These are phyloP conservation scores for Dromiciops gliroides DNA, from an alignment of 2,113 vertebrate species.

Conservation along the genomic window DNA sequence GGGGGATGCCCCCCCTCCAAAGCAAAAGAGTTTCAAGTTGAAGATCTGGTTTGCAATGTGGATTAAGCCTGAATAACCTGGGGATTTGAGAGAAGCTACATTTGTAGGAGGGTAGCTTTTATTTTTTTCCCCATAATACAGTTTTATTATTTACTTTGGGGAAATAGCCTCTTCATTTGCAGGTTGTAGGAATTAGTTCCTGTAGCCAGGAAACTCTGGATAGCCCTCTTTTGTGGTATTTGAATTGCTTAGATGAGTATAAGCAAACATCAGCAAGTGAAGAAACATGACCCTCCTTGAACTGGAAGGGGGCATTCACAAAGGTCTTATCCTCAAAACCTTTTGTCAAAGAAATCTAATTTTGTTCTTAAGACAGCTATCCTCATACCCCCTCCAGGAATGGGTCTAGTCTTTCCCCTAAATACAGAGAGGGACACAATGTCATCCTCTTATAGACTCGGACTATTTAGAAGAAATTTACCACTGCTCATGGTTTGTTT, in stretches of 20 bases:
- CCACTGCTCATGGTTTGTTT: neutral
- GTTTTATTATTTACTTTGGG: neutral
- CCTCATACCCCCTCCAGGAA: slow-evolving; percentile 4
- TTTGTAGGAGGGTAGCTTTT: neutral
- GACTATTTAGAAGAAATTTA: neutral
- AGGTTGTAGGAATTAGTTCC: neutral
- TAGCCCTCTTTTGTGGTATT: neutral
- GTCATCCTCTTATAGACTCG: neutral
- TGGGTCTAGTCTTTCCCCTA: neutral
- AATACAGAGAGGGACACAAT: slow-evolving; percentile 16
- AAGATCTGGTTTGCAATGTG: neutral
- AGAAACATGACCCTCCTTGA: neutral
- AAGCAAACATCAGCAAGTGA: slow-evolving; percentile 26
- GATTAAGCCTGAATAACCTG: neutral
- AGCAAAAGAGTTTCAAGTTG: neutral
- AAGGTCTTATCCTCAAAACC: slow-evolving; percentile 28
- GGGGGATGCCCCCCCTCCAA: too few species aligned
- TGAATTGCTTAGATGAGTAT: slow-evolving; percentile 6
- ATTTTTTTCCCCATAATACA: neutral
- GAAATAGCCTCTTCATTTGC: slow-evolving; percentile 4
- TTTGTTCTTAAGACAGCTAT: slow-evolving; percentile 35
- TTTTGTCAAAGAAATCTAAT: slow-evolving; percentile 20
- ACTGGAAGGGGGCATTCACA: slow-evolving; percentile 11
- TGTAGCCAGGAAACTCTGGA: neutral
- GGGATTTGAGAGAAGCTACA: neutral